A percentile compares a stretch with the other conserved stretches of the same genome.
Conservation (phyloP, 2,888 invertebrate genomes). For the Nineta flava region DNA sequence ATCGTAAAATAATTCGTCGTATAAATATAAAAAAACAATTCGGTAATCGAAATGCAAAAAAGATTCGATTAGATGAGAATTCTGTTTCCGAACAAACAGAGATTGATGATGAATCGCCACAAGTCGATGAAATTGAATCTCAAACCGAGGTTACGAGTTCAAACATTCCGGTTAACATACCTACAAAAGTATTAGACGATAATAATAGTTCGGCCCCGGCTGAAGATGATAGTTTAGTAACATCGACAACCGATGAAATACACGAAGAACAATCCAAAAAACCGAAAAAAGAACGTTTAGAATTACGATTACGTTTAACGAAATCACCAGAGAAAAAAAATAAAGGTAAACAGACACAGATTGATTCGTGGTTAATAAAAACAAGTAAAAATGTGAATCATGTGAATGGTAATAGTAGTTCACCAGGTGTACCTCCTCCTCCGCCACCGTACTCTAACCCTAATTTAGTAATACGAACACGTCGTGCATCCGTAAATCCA, state of each 20-base stretch:
- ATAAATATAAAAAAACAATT: neutral
- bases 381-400: slow-evolving; percentile 9
- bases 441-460: slow-evolving; percentile 17
- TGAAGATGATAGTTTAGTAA: neutral
- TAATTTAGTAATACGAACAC: slow-evolving; percentile 18
- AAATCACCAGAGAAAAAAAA: neutral
- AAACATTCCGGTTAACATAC: neutral
- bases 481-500: slow-evolving; percentile 15
- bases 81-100: neutral
- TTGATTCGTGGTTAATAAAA: slow-evolving; percentile 16
- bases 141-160: neutral
- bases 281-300: neutral
- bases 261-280: neutral
- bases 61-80: slow-evolving; percentile 4
- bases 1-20: neutral
- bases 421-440: neutral
- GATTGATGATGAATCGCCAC: neutral
- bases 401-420: neutral
- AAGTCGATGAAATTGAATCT: neutral
- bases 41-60: neutral
- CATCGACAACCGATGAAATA: neutral
- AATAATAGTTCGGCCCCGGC: neutral
- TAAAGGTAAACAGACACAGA: slow-evolving; percentile 12
- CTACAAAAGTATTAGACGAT: neutral
- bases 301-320: neutral